A percentile compares a stretch with the other conserved stretches of the same genome.
Evolutionary conservation across 2,797 vertebrate species (phyloP).

Genomic region (Anguilla anguilla): DNA sequence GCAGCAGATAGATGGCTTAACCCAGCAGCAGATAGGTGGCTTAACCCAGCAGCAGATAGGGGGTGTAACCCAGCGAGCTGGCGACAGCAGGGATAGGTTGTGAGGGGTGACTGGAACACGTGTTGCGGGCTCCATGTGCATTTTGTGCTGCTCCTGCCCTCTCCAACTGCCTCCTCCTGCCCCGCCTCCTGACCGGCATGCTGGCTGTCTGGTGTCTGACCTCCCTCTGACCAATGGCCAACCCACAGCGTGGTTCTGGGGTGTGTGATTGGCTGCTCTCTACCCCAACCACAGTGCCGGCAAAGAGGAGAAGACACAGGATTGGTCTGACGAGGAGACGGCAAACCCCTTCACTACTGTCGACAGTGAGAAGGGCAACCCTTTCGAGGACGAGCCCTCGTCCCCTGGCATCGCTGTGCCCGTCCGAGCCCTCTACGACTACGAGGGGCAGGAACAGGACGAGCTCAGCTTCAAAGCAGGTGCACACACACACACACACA

Average conservation of each 20-base stretch:
- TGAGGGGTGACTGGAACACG: slow-evolving; percentile 34
- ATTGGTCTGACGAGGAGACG: slow-evolving; percentile 91
- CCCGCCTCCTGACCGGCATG: slow-evolving; percentile 49
- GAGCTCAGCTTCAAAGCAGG: slow-evolving; percentile 97
- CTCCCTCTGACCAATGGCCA: slow-evolving; percentile 13
- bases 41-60: no score
- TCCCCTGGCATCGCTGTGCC: slow-evolving; percentile 77
- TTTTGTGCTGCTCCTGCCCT: slow-evolving; percentile 35
- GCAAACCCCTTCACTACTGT: slow-evolving; percentile 83
- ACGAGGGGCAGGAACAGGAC: slow-evolving; percentile 95
- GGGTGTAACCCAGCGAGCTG: not conserved
- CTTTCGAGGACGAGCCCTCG: slow-evolving; percentile 86
- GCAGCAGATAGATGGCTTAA: no score
- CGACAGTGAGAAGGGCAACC: slow-evolving; percentile 87
- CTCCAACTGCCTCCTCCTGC: slow-evolving; percentile 41
- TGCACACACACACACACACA: slow-evolving; percentile 47
- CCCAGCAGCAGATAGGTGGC: no score
- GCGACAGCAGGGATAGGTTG: not conserved
- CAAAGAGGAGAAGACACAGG: slow-evolving; percentile 85
- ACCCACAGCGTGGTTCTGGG: not conserved
- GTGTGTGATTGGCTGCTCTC: slow-evolving; percentile 26
- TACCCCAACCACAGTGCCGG: slow-evolving; percentile 71
- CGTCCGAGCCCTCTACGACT: slow-evolving; percentile 93
- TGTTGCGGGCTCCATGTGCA: not conserved
- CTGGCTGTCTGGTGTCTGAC: slow-evolving; percentile 32